Base-by-base conservation (phyloP, 2,888 invertebrate species). In the Melieria picta region DNA sequence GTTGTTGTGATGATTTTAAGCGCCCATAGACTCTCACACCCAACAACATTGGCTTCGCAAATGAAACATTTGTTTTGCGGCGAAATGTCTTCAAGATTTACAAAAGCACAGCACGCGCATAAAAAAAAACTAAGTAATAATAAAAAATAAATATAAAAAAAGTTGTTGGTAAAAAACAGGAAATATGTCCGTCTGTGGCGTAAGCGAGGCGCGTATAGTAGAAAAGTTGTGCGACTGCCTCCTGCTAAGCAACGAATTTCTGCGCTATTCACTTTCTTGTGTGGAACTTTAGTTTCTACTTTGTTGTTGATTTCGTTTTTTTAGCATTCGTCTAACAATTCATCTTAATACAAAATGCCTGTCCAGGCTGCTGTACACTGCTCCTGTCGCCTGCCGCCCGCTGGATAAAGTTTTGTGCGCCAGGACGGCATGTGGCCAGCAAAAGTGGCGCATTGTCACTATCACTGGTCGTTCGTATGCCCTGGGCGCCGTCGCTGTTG, bases 301-400 rank as follows among this genome's bases (percentile, higher is more conserved):
- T 45, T 55, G 52, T 68, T 61, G 60, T 13, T 68, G 9, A n/a
- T 61, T 61, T 43, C 43, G 30, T 55, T 62, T 46, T 43, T n/a
- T 55, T 52, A 46, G 58, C 45, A 7, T 60, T 11, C 30, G 11
- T 46, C 62, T 55, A 69, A 69, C 62, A 62, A 69, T 69, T 69
- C 62, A 63, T 69, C 69, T 69, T 69, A 62, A 69, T 69, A 55
- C 69, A 63, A 69, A 69, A n/a, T 69, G 69, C 56, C 62, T 52
- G 47, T 48, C 66, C 66, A 57, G 55, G 42, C 55, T n/a, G 16
- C 16, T 30, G 47, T 11, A 6, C 6, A 6, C 58, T 58, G 56
- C 11, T 13, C 6, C 56, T 43, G 16, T 62, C 6, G 30, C n/a
- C 46, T 65, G 13, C n/a, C 46, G 65, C 16, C 52, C 9, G 11